phyloP scores from a whole-genome alignment of 2,797 vertebrate species.

The Myiothlypis coronata region DNA sequence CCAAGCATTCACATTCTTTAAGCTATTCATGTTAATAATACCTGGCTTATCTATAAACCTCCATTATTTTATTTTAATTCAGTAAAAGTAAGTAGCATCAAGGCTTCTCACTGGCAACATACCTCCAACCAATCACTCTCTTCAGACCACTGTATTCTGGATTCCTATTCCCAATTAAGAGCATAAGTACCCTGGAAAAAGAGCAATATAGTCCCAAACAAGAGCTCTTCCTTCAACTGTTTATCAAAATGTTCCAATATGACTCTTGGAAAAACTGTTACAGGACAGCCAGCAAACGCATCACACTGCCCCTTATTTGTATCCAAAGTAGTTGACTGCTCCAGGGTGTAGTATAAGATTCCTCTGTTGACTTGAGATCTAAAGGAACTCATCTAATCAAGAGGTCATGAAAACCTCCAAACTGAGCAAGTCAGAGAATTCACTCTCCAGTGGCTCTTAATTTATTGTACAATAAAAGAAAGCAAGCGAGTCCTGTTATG shows the following conservation, averaged over 20 bases:
- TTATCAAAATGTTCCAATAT: not conserved
- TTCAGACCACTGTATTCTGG: not conserved
- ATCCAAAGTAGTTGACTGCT: not conserved
- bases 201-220: not conserved
- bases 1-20: not conserved
- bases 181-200: not conserved
- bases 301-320: not conserved
- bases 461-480: not conserved
- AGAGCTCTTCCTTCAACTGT: not conserved
- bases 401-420: not conserved
- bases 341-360: not conserved
- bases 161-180: not conserved
- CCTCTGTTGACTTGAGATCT: not conserved
- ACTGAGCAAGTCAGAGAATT: not conserved
- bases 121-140: not conserved
- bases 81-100: not conserved
- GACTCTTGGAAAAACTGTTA: not conserved
- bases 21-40: not conserved
- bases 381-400: not conserved
- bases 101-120: not conserved
- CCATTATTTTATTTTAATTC: not conserved
- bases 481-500: not conserved
- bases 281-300: not conserved
- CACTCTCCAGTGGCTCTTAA: not conserved
- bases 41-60: not conserved